Conservation (phyloP, 2,888 invertebrate genomes). For the Drosophila kambysellisi region DNA sequence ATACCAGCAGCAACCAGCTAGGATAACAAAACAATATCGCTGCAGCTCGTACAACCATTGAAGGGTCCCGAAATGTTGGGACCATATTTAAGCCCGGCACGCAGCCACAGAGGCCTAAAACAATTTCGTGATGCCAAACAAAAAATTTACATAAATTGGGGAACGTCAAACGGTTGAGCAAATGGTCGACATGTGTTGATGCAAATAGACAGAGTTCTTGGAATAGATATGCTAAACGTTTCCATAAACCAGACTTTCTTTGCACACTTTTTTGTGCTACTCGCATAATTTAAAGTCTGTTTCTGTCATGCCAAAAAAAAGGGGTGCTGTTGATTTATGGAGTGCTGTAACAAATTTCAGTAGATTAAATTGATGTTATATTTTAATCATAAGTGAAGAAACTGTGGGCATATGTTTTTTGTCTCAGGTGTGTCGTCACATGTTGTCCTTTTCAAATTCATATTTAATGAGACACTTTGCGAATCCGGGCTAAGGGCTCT, state of each 20-base stretch:
- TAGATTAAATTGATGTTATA: background rate
- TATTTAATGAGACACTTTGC: slow-evolving; percentile 46
- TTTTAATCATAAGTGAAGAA: background rate
- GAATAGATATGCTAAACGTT: slow-evolving; percentile 29
- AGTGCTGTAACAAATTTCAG: slow-evolving; percentile 50
- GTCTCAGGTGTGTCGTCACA: slow-evolving; percentile 29
- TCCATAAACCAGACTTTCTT: slow-evolving; percentile 13
- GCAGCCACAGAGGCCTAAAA: slow-evolving; percentile 16
- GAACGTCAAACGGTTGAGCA: slow-evolving; percentile 21
- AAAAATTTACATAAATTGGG: slow-evolving; percentile 60
- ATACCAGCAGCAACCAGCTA: slow-evolving; percentile 25
- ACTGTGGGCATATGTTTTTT: background rate
- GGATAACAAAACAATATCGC: slow-evolving; percentile 9
- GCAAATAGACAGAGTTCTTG: slow-evolving; percentile 43
- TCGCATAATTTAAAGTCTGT: slow-evolving; percentile 41
- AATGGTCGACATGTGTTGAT: slow-evolving; percentile 55
- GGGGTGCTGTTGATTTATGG: slow-evolving; percentile 46
- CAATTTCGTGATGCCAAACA: slow-evolving; percentile 28
- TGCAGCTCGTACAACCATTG: slow-evolving; percentile 1
- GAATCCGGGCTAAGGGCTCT: background rate
- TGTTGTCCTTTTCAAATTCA: slow-evolving; percentile 18
- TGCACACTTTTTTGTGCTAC: slow-evolving; percentile 1
- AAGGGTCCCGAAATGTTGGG: background rate
- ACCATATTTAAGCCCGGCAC: background rate
- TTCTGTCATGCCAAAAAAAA: slow-evolving; percentile 1